Evolutionary conservation across 2,797 vertebrate genomes (phyloP).

Genomic region (Loris lydekkerianus): DNA sequence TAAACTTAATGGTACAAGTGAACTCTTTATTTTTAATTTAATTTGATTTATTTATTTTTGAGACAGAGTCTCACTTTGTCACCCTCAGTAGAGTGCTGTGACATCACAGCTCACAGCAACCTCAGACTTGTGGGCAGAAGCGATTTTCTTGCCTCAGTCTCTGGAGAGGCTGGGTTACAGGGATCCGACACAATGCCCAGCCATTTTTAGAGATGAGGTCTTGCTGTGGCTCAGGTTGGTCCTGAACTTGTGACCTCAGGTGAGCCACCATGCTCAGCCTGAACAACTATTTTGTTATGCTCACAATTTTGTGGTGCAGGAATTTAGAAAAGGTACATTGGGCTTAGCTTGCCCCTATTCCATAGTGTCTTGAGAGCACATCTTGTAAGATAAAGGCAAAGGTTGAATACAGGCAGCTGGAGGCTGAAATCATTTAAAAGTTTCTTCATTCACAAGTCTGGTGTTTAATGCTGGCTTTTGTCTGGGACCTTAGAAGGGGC

Average conservation of each 20-base stretch:
- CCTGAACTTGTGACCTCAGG: no score
- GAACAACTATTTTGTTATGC: not conserved
- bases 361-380: not conserved
- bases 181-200: no score
- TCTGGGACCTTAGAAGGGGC: not conserved
- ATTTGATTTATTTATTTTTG: no score
- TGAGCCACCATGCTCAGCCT: no score
- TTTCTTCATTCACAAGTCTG: constrained; percentile 21
- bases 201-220: no score
- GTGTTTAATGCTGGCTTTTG: constrained; percentile 32
- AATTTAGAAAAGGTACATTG: constrained; percentile 10
- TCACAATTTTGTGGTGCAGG: constrained; percentile 30
- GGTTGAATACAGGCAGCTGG: not conserved
- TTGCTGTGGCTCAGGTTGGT: no score
- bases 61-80: no score
- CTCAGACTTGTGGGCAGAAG: no score
- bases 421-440: not conserved
- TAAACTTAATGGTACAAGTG: constrained; percentile 37
- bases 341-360: not conserved
- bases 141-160: no score
- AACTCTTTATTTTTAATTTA: not conserved
- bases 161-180: no score
- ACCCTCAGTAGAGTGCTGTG: no score
- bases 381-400: not conserved
- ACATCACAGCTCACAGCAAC: no score